Percentiles rank a stretch among this genome's conserved stretches.
Conservation (phyloP, 2,888 invertebrate species). For the Odontocerum albicorne region DNA sequence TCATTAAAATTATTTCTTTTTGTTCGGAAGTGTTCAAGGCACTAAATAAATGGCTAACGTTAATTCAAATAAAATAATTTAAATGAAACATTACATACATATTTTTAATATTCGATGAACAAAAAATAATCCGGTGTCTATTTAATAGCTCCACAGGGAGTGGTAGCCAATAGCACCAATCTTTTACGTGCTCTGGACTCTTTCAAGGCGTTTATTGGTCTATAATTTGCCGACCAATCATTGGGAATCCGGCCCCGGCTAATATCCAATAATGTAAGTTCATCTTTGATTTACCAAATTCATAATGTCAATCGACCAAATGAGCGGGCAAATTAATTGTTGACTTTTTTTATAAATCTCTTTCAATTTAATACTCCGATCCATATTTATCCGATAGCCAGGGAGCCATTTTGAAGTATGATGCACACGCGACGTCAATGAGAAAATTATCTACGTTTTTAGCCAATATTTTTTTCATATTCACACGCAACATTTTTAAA, state of each 20-base stretch:
- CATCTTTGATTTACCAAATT: constrained; percentile 63
- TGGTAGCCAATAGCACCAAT: constrained; percentile 66
- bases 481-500: not conserved
- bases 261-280: constrained; percentile 76
- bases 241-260: constrained; percentile 75
- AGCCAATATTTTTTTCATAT: not conserved
- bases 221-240: constrained; percentile 88
- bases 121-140: too few relatives aligned
- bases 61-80: too few relatives aligned
- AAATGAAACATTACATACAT: too few relatives aligned
- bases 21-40: too few relatives aligned
- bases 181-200: constrained; percentile 74
- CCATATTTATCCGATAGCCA: not conserved
- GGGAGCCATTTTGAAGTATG: constrained; percentile 20
- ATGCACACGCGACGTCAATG: constrained; percentile 10
- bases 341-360: constrained; percentile 6
- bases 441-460: too few relatives aligned
- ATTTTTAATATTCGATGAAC: too few relatives aligned
- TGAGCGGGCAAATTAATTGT: constrained; percentile 22
- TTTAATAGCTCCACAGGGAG: constrained; percentile 53
- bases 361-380: too few relatives aligned
- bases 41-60: too few relatives aligned
- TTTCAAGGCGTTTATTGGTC: constrained; percentile 82
- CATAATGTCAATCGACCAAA: constrained; percentile 20
- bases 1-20: too few relatives aligned